Percentiles rank a stretch among this genome's conserved stretches.
phyloP scores from a whole-genome alignment of 1,140 invertebrate genomes.

The Heterodera carotae region DNA sequence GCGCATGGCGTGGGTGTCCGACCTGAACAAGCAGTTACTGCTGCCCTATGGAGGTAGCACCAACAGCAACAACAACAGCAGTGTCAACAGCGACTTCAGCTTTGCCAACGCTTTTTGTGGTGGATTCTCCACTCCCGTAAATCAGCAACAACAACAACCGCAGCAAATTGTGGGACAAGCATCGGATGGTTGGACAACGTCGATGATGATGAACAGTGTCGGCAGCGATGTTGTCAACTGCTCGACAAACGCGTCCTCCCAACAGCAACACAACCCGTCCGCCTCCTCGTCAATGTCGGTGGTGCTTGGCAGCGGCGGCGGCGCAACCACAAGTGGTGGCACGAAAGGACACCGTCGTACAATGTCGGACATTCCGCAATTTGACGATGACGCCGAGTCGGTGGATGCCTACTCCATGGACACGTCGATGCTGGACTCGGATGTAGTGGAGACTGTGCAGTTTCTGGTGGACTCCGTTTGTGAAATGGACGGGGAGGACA shows the following conservation, averaged over 20 bases:
- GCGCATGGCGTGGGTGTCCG: constrained; percentile 27
- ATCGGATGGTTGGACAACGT: no score
- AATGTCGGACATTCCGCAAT: constrained; percentile 60
- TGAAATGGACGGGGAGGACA: constrained; percentile 39
- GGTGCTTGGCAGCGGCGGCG: neutral
- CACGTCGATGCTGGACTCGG: constrained; percentile 42
- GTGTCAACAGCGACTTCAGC: neutral
- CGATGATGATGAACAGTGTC: neutral
- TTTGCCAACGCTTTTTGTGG: no score
- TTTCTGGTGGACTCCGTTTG: constrained; percentile 53
- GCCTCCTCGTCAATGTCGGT: no score
- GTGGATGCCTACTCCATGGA: constrained; percentile 47
- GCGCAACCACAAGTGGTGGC: neutral
- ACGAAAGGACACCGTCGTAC: constrained; percentile 46
- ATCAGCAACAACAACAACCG: constrained; percentile 16
- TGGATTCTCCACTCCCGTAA: neutral
- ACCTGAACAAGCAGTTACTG: constrained; percentile 29
- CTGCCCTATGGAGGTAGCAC: constrained; percentile 10
- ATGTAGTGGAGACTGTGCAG: constrained; percentile 51
- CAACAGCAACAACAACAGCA: neutral
- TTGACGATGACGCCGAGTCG: constrained; percentile 57
- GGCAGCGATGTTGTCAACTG: neutral
- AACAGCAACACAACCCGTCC: neutral
- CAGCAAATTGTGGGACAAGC: no score
- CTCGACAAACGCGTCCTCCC: neutral